Evolutionary conservation across 2,113 vertebrate species (phyloP).

Genomic region (Actenoides lindsayi): DNA sequence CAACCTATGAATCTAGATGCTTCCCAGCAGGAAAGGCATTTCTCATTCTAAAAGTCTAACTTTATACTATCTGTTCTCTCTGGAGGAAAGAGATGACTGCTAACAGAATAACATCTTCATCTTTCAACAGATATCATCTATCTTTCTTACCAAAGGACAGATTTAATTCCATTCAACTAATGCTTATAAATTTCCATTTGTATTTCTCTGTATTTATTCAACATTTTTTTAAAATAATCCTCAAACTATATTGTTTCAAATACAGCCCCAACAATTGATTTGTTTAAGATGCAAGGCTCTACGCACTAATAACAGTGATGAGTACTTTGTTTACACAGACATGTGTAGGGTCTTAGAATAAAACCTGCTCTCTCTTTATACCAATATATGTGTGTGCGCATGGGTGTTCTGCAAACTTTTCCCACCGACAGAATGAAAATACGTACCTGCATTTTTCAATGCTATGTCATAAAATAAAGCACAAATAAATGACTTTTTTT

Average conservation of each 20-base stretch:
- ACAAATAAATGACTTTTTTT: not conserved
- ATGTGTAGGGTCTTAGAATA: not conserved
- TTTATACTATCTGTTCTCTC: not conserved
- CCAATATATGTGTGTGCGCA: accelerated
- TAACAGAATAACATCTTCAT: not conserved
- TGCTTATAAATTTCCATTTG: not conserved
- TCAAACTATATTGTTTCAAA: not conserved
- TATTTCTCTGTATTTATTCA: not conserved
- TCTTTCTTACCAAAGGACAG: not conserved
- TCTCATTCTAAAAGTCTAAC: not conserved
- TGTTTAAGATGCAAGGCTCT: not conserved
- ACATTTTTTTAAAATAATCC: not conserved
- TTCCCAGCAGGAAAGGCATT: not conserved
- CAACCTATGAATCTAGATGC: not conserved
- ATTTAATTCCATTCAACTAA: not conserved
- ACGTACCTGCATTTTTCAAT: not conserved
- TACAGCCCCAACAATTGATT: not conserved
- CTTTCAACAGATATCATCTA: not conserved
- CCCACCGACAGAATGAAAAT: not conserved
- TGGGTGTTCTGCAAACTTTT: not conserved
- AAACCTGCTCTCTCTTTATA: not conserved
- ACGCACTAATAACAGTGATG: not conserved
- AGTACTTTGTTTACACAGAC: not conserved
- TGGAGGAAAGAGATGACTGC: not conserved
- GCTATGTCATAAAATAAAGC: not conserved